Evolutionary conservation across 2,888 invertebrate species (phyloP), one percentile per base, ranked within the genome.

Genomic region (Conops quadrifasciatus): DNA sequence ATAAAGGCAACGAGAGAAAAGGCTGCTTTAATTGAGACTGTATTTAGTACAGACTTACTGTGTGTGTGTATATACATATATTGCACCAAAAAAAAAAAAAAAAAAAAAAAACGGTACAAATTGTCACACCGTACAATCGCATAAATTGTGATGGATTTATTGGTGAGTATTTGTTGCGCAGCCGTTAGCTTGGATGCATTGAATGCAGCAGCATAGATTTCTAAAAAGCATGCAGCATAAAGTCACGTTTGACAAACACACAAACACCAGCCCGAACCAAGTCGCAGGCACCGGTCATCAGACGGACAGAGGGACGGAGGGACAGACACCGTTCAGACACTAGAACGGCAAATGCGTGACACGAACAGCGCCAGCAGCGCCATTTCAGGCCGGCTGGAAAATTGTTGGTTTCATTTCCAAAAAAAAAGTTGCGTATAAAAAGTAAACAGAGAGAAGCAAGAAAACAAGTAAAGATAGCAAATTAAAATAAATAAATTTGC

Each of bases 241-340:
- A n/a, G 21, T 62, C 21, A 43, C 62, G 45, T 62, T 62, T 62
- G 45, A 21, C 62, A 36, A 36, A 43, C 43, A 11, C 62, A 43
- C 9, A 45, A n/a, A n/a, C n/a, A n/a, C n/a, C n/a, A n/a, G n/a
- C n/a, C n/a, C 15, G 21, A 62, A 62, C n/a, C n/a, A 36, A 7
- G 36, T 36, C 36, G 36, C 9, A 36, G 36, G 9, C 36, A 49
- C 49, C 15, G 49, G 19, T 49, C 49, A 19, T 15, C n/a, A 4
- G n/a, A 49, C 49, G 3, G 49, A 5, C 19, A 49, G 49, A 16
- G 5, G 49, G 49, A 49, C 49, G n/a, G 49, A 49, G 5, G 49
- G n/a, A 49, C 49, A 49, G 49, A 49, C 36, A 36, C 36, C 36
- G 36, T 36, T 36, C 9, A 36, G 36, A 36, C 9, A 36, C 36